Evolutionary conservation across 1,140 invertebrate species (phyloP).

Genomic region (Sarcophaga bullata): DNA sequence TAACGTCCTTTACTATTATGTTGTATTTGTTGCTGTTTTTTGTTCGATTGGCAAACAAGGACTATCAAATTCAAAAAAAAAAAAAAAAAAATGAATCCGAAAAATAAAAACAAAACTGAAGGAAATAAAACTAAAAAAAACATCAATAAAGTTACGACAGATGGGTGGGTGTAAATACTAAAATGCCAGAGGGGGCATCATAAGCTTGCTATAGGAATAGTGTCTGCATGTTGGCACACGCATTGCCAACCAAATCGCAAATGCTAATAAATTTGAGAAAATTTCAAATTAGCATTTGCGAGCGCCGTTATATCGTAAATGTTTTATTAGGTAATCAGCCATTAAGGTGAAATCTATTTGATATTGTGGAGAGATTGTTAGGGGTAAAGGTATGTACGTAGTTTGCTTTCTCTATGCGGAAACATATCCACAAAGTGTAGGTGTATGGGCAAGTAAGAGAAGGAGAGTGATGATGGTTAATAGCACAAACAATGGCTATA

Average conservation of each 20-base stretch:
- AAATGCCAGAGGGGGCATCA: background rate
- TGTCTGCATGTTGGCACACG: background rate
- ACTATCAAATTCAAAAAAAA: background rate
- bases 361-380: background rate
- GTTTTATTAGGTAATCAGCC: constrained; percentile 21
- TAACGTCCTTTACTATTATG: background rate
- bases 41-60: background rate
- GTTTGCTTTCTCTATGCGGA: no score
- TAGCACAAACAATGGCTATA: background rate
- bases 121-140: no score
- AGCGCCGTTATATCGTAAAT: background rate
- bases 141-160: no score
- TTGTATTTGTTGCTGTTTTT: background rate
- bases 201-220: background rate
- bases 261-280: constrained; percentile 1
- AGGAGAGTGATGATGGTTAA: background rate
- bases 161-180: background rate
- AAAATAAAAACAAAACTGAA: no score
- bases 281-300: constrained; percentile 17
- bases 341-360: background rate
- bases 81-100: background rate
- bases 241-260: background rate
- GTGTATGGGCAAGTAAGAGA: background rate
- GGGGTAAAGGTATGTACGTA: no score
- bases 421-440: no score